Conservation (phyloP, 2,888 invertebrate genomes). For the Morpho deidamia region DNA sequence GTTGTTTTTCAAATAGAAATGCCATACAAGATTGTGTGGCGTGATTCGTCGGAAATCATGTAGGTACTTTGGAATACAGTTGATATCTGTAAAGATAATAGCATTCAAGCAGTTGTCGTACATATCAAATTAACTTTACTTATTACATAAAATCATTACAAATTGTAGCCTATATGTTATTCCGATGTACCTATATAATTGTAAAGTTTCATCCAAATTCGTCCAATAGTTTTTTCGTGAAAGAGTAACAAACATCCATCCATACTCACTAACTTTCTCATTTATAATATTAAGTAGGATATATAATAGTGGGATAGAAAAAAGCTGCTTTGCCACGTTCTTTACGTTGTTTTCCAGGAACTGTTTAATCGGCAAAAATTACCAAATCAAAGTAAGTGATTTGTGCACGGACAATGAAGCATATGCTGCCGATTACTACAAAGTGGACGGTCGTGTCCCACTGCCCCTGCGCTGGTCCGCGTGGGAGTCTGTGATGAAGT, state of each 20-base stretch:
- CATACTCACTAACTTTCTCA: too few relatives aligned
- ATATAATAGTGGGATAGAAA: too few relatives aligned
- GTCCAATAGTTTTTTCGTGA: too few relatives aligned
- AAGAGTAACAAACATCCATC: too few relatives aligned
- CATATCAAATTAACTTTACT: slow-evolving; percentile 1
- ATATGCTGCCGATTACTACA: slow-evolving; percentile 89
- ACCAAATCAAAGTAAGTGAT: slow-evolving; percentile 90
- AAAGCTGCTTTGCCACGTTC: too few relatives aligned
- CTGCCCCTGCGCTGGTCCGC: slow-evolving; percentile 94
- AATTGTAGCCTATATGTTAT: too few relatives aligned
- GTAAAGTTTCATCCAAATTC: too few relatives aligned
- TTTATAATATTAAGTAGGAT: too few relatives aligned
- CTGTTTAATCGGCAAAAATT: slow-evolving; percentile 89
- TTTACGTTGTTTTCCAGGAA: slow-evolving; percentile 76
- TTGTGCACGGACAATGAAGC: slow-evolving; percentile 91
- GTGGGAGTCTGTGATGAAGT: slow-evolving; percentile 89
- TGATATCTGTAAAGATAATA: neutral
- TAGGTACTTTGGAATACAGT: neutral
- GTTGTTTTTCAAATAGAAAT: too few relatives aligned
- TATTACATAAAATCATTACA: too few relatives aligned
- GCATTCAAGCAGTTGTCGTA: neutral
- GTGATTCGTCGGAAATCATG: neutral
- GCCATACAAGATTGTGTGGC: neutral
- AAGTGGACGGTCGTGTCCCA: slow-evolving; percentile 85
- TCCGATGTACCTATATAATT: too few relatives aligned